phyloP scores from a whole-genome alignment of 2,888 invertebrate genomes.

The Cristatella mucedo region DNA sequence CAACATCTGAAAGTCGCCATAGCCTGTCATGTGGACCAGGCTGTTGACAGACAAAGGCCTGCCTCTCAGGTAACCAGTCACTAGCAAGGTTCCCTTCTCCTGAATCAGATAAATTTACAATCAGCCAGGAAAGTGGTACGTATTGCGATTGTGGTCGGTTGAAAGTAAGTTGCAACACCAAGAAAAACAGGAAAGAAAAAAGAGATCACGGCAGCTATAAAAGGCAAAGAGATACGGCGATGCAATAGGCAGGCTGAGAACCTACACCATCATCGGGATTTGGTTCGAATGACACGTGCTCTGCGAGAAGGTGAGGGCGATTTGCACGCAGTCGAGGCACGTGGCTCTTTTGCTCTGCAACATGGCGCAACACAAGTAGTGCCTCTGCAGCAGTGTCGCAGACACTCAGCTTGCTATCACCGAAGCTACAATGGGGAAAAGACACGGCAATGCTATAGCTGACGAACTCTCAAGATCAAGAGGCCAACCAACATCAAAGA shows the following conservation, averaged over 20 bases:
- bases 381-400: slow-evolving; percentile 51
- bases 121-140: too few species aligned
- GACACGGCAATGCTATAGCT: background rate
- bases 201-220: too few species aligned
- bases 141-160: background rate
- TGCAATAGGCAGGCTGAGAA: background rate
- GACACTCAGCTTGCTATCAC: slow-evolving; percentile 62
- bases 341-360: slow-evolving; percentile 67
- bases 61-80: slow-evolving; percentile 75
- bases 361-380: slow-evolving; percentile 55
- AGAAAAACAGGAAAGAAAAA: too few species aligned
- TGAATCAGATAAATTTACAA: slow-evolving; percentile 14
- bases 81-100: slow-evolving; percentile 40
- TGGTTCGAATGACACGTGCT: slow-evolving; percentile 51
- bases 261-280: slow-evolving; percentile 13
- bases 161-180: too few species aligned
- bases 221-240: background rate
- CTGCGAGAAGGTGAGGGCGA: slow-evolving; percentile 67
- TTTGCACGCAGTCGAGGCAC: slow-evolving; percentile 57
- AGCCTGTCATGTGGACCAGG: slow-evolving; percentile 73
- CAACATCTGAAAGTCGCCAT: slow-evolving; percentile 80
- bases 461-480: too few species aligned
- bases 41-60: slow-evolving; percentile 67
- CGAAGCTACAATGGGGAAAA: slow-evolving; percentile 36
- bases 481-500: too few species aligned